phyloP scores from a whole-genome alignment of 1,140 invertebrate species.

The Cardiocondyla obscurior region DNA sequence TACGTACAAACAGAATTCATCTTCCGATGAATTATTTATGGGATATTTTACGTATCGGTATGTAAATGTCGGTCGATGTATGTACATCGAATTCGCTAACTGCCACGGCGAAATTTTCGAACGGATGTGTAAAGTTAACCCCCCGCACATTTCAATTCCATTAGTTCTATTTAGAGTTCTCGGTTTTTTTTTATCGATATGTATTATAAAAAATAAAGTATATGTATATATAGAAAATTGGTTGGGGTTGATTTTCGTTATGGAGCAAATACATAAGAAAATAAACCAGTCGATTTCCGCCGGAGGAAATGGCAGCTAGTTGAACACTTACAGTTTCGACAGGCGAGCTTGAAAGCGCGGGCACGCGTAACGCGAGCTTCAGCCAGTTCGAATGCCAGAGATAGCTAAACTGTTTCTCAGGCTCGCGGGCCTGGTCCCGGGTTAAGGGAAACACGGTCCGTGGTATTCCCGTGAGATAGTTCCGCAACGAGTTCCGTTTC shows the following conservation, averaged over 20 bases:
- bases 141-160: no score
- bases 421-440: constrained; percentile 46
- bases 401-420: constrained; percentile 64
- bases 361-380: constrained; percentile 64
- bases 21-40: constrained; percentile 47
- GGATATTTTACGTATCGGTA: constrained; percentile 30
- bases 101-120: constrained; percentile 6
- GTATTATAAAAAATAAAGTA: no score
- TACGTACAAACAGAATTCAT: constrained; percentile 20
- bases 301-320: constrained; percentile 44
- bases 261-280: no score
- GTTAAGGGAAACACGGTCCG: constrained; percentile 61
- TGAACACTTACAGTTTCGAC: constrained; percentile 67
- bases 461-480: constrained; percentile 57
- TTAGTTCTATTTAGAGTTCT: no score
- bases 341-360: constrained; percentile 64
- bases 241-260: no score
- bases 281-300: no score
- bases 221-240: no score
- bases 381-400: constrained; percentile 67
- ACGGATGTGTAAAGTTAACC: no score
- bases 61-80: constrained; percentile 19
- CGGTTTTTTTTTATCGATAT: no score
- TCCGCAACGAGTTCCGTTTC: constrained; percentile 22
- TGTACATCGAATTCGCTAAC: constrained; percentile 28